Percentiles rank a stretch among this genome's conserved stretches.
Conservation (phyloP, 2,888 invertebrate genomes). For the Drosophila cyrtoloma region DNA sequence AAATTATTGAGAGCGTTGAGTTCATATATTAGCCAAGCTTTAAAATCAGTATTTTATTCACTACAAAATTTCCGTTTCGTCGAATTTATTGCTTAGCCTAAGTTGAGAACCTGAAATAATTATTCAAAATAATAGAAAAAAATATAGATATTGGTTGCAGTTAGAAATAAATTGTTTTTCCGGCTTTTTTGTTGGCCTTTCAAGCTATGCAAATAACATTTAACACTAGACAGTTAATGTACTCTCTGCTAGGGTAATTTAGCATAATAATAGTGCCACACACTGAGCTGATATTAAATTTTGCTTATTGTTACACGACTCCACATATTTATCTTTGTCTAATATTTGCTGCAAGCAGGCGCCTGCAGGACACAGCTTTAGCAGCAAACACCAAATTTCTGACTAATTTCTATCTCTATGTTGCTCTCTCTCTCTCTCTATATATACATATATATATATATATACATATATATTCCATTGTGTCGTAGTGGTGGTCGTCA, state of each 20-base stretch:
- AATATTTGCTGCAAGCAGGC: background rate
- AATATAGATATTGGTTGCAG: background rate
- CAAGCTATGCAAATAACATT: background rate
- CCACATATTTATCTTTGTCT: background rate
- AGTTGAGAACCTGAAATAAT: background rate
- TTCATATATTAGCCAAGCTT: background rate
- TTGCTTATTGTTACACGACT: background rate
- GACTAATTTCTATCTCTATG: slow-evolving; percentile 10
- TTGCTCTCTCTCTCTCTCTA: background rate
- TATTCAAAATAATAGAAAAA: background rate
- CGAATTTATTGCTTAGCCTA: too few species aligned
- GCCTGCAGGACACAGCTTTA: background rate
- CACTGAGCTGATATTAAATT: background rate
- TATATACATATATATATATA: background rate
- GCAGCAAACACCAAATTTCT: background rate
- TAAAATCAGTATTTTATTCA: too few species aligned
- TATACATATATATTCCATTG: slow-evolving; percentile 15
- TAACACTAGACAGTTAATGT: background rate
- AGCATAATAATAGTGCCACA: background rate
- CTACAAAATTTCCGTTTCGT: too few species aligned
- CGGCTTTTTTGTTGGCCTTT: background rate
- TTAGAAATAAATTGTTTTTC: background rate
- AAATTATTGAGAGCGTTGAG: background rate
- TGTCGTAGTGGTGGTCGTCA: slow-evolving; percentile 90
- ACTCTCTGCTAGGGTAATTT: background rate